Conservation (phyloP, 2,113 vertebrate species). For the human region DNA sequence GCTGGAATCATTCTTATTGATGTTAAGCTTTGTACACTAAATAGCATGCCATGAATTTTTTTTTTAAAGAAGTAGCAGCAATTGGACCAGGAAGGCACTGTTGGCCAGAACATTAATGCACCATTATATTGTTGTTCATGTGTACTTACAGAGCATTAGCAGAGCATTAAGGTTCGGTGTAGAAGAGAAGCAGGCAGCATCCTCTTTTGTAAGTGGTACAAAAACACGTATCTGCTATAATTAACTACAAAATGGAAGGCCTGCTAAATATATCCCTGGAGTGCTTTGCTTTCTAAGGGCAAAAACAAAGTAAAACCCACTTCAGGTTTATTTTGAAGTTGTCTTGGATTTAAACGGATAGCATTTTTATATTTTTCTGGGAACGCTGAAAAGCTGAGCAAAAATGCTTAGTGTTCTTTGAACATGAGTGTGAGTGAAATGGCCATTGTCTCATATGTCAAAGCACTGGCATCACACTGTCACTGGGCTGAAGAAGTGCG, state of each 20-base stretch:
- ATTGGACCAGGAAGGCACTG: neutral
- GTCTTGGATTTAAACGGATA: neutral
- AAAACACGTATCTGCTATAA: neutral
- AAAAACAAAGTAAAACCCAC: conserved; percentile 7
- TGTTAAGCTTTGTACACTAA: neutral
- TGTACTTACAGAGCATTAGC: neutral
- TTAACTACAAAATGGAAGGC: neutral
- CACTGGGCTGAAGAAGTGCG: neutral
- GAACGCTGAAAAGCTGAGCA: neutral
- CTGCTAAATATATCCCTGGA: neutral
- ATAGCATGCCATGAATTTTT: neutral
- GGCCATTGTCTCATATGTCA: rapidly evolving
- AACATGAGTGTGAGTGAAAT: rapidly evolving
- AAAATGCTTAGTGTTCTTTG: neutral
- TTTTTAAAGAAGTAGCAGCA: neutral
- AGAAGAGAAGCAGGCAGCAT: neutral
- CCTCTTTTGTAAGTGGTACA: neutral
- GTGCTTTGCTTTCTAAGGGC: neutral
- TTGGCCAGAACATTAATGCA: neutral
- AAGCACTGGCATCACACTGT: rapidly evolving
- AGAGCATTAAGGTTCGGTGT: neutral
- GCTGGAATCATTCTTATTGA: neutral
- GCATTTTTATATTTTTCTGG: neutral
- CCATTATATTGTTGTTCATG: neutral
- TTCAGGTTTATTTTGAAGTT: conserved; percentile 11